A percentile compares a stretch with the other conserved stretches of the same genome.
These are phyloP conservation scores for Chaenogobius annularis DNA, from an alignment of 2,113 vertebrate genomes.

Conservation along the genomic window DNA sequence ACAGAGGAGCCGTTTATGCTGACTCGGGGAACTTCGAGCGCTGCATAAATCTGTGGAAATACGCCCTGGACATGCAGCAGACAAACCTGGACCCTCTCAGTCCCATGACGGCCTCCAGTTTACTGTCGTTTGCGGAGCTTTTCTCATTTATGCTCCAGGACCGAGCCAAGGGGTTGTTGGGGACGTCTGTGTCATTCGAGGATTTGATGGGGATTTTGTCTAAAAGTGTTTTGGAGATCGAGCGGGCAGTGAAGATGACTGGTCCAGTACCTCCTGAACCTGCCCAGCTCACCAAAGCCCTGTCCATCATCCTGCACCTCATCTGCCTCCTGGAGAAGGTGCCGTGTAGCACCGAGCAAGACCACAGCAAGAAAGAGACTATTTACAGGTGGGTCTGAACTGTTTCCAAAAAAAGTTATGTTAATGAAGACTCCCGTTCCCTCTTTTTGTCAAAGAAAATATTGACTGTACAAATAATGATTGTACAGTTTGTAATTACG, in stretches of 20 bases:
- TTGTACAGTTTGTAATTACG: no score
- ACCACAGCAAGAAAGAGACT: constrained; percentile 97
- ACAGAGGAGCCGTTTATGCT: constrained; percentile 94
- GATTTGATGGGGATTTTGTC: constrained; percentile 96
- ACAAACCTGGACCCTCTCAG: constrained; percentile 94
- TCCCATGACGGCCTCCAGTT: constrained; percentile 97
- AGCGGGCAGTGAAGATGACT: constrained; percentile 87
- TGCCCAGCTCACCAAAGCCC: constrained; percentile 92
- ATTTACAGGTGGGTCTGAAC: constrained; percentile 81
- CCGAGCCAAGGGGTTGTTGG: constrained; percentile 92
- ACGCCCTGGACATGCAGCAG: constrained; percentile 98
- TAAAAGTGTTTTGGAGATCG: constrained; percentile 97
- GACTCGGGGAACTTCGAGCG: constrained; percentile 98
- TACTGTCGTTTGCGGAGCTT: constrained; percentile 96
- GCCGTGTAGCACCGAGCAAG: constrained; percentile 91
- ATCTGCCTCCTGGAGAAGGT: constrained; percentile 97
- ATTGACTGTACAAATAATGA: no score
- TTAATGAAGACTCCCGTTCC: no score
- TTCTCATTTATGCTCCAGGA: constrained; percentile 99
- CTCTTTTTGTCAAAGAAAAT: no score
- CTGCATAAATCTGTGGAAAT: constrained; percentile 98
- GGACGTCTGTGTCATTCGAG: constrained; percentile 93
- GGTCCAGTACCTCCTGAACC: constrained; percentile 86
- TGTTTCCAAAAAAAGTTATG: no score
- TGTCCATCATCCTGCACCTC: constrained; percentile 97